A percentile compares a stretch with the other conserved stretches of the same genome.
Conservation (phyloP, 2,797 vertebrate species). For the Sebastes alutus region DNA sequence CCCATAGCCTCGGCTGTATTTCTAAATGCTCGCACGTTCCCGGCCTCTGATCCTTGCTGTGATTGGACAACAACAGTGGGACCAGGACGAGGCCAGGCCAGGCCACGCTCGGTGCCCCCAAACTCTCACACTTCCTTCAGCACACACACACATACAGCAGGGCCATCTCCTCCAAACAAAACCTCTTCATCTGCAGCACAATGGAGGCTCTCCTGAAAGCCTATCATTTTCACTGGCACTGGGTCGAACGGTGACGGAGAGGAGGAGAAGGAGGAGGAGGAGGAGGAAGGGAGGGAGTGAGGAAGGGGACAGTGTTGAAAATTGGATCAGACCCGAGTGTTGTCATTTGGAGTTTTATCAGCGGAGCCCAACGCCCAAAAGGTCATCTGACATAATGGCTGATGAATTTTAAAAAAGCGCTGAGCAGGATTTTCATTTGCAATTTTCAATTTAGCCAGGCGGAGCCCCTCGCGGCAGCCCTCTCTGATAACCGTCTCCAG, state of each 20-base stretch:
- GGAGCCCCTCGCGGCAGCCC: conserved; percentile 81
- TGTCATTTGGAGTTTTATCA: conserved; percentile 97
- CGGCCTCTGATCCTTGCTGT: conserved; percentile 63
- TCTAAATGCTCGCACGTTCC: conserved; percentile 47
- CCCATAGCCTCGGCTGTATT: conserved; percentile 34
- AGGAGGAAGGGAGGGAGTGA: conserved; percentile 78
- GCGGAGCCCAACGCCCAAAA: conserved; percentile 89
- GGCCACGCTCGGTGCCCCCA: conserved; percentile 30
- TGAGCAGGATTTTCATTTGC: conserved; percentile 92
- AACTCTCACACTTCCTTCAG: conserved; percentile 35
- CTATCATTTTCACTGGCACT: conserved; percentile 98
- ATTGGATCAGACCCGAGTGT: conserved; percentile 98
- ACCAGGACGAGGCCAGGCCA: conserved; percentile 38
- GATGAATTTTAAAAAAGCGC: conserved; percentile 89
- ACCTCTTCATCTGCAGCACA: conserved; percentile 99
- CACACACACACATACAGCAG: conserved; percentile 16
- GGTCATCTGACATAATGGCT: conserved; percentile 99
- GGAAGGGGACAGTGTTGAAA: conserved; percentile 89
- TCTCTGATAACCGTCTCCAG: conserved; percentile 96
- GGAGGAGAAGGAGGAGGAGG: conserved; percentile 79
- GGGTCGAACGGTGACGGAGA: conserved; percentile 92
- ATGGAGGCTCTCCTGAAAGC: conserved; percentile 95
- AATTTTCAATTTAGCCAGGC: conserved; percentile 98
- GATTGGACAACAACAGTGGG: conserved; percentile 69
- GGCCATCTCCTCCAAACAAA: conserved; percentile 84